Evolutionary conservation across 2,888 invertebrate species (phyloP).

Genomic region (Lepidonotus clava): DNA sequence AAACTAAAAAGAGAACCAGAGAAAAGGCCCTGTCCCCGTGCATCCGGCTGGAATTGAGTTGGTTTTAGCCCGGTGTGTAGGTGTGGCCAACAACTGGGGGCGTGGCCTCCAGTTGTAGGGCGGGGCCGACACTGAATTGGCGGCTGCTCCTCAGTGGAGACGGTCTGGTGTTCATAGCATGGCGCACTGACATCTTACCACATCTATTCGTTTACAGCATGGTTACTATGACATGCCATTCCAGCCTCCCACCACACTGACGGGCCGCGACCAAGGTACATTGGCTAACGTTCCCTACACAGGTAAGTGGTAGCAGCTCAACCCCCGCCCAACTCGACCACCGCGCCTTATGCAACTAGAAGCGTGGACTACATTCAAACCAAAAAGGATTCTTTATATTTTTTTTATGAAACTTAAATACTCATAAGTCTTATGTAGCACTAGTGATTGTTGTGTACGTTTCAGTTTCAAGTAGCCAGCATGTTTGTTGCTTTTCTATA

Average conservation of each 20-base stretch:
- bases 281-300: constrained; percentile 75
- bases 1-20: background rate
- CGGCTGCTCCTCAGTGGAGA: background rate
- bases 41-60: constrained; percentile 16
- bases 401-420: too few relatives aligned
- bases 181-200: constrained; percentile 44
- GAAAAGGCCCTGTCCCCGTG: background rate
- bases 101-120: background rate
- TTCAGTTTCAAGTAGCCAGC: too few relatives aligned
- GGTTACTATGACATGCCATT: constrained; percentile 65
- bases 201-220: constrained; percentile 59
- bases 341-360: background rate
- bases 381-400: too few relatives aligned
- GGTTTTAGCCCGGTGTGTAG: constrained; percentile 38
- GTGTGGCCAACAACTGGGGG: constrained; percentile 1
- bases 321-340: background rate
- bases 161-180: constrained; percentile 50
- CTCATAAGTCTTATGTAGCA: too few relatives aligned
- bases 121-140: background rate
- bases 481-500: too few relatives aligned
- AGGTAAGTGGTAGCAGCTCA: constrained; percentile 66
- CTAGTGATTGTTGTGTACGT: too few relatives aligned
- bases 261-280: constrained; percentile 56
- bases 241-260: constrained; percentile 61
- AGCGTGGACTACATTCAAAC: too few relatives aligned